Percentiles rank a stretch among this genome's conserved stretches.
phyloP scores from a whole-genome alignment of 2,113 vertebrate species.

The Aspidoscelis tigris region DNA sequence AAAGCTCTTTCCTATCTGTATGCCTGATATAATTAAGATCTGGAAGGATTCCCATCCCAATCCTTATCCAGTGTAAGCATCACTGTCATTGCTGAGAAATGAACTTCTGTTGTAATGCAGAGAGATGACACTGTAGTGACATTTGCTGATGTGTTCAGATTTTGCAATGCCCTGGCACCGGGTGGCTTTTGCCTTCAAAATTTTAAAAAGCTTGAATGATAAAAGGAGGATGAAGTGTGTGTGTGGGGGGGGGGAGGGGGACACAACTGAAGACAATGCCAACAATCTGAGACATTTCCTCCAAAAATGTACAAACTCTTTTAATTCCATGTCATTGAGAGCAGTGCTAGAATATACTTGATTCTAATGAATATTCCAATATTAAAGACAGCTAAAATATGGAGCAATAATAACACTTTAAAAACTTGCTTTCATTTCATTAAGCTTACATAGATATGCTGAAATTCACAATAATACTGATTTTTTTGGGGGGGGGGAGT shows the following conservation, averaged over 20 bases:
- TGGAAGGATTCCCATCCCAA: conserved; percentile 79
- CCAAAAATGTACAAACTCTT: background rate
- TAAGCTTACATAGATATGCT: conserved; percentile 13
- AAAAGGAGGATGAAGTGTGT: conserved; percentile 42
- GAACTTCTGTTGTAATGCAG: conserved; percentile 77
- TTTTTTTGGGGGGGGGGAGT: conserved; percentile 30
- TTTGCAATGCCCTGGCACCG: conserved; percentile 55
- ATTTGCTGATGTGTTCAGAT: conserved; percentile 74
- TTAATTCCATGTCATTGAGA: conserved; percentile 49
- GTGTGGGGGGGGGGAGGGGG: too few relatives aligned
- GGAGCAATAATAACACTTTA: conserved; percentile 25
- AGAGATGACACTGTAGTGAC: conserved; percentile 77
- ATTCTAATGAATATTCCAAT: conserved; percentile 41
- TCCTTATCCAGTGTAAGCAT: conserved; percentile 76
- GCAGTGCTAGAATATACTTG: conserved; percentile 32
- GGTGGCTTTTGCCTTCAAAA: conserved; percentile 58
- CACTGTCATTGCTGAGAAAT: conserved; percentile 78
- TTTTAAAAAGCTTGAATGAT: conserved; percentile 69
- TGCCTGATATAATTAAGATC: conserved; percentile 84
- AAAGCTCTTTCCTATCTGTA: conserved; percentile 71
- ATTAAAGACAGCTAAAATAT: conserved; percentile 49
- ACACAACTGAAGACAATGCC: conserved; percentile 32
- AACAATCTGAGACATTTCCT: conserved; percentile 45
- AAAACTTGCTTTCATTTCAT: conserved; percentile 44
- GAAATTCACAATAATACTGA: conserved; percentile 23